A percentile compares a stretch with the other conserved stretches of the same genome.
Conservation (phyloP, 2,888 invertebrate species). For the Mythimna vitellina region DNA sequence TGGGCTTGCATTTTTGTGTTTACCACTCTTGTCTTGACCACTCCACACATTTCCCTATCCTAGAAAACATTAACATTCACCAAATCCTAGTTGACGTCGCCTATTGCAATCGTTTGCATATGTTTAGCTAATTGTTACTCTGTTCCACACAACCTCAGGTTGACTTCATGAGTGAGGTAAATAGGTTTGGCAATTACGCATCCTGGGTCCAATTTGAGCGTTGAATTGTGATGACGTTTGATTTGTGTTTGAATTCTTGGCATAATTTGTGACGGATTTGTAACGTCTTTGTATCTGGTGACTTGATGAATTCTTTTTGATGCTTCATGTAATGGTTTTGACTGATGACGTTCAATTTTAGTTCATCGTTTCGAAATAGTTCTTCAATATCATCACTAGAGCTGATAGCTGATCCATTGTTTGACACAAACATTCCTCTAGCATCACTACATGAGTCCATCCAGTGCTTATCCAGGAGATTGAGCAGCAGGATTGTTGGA, state of each 20-base stretch:
- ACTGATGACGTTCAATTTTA: too few relatives aligned
- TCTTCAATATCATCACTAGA: too few relatives aligned
- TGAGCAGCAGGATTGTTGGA: too few relatives aligned
- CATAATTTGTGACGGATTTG: not conserved
- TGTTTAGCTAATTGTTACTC: conserved; percentile 70
- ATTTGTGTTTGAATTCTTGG: conserved; percentile 8
- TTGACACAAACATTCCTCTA: too few relatives aligned
- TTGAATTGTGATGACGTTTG: conserved; percentile 21
- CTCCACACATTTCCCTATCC: conserved; percentile 42
- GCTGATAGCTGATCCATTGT: too few relatives aligned
- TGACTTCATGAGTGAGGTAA: conserved; percentile 43
- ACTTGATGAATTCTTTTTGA: not conserved
- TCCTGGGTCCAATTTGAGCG: conserved; percentile 30
- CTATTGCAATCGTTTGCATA: conserved; percentile 70
- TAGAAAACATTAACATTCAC: conserved; percentile 68
- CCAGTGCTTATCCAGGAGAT: too few relatives aligned
- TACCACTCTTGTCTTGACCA: not conserved
- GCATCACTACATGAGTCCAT: too few relatives aligned
- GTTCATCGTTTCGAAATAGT: too few relatives aligned
- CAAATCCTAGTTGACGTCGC: conserved; percentile 65
- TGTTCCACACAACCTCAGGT: conserved; percentile 51
- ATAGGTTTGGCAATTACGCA: conserved; percentile 49
- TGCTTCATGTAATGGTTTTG: too few relatives aligned
- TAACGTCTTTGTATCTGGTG: not conserved
- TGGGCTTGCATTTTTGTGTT: too few relatives aligned